Base-by-base conservation (phyloP, 2,797 vertebrate species). In the Amphiprion clarkii region DNA sequence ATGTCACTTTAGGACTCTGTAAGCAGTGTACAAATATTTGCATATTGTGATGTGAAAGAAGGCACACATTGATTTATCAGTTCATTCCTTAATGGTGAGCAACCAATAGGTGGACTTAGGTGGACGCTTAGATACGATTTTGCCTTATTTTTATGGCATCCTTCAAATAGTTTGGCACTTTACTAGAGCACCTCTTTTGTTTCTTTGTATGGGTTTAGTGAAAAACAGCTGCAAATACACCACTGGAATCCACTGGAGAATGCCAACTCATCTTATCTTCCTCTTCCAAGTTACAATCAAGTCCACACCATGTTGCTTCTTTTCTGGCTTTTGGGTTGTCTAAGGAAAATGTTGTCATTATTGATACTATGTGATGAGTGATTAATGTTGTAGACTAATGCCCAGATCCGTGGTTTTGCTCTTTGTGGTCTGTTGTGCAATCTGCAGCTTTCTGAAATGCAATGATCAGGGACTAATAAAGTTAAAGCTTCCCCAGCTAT, bases 191-290 rank as follows among this genome's bases (percentile, higher is more conserved):
- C 5, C 59, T 69, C 3, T 48, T 64, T 59, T 56, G 33, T 65
- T 71, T 49, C 33, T 67, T 62, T 52, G 19, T 66, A 44, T 31
- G 54, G 21, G 36, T 74, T 74, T 81, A 58, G 44, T 58, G 51
- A 67, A 82, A 76, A 80, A 74, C 71, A 83, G 58, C 58, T 80
- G 61, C 25, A 71, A 71, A 69, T 66, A 67, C 75, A 78, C 55
- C 62, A 60, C 39, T 54, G 61, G 56, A 69, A 57, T 82, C 53
- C 16, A 48, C 29, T 13, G 44, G 25, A 79, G 25, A 69, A 78
- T 67, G 33, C 68, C 65, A 83, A 21, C 48, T 48, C 49, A 66
- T 67, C 36, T 25, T 4, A 16, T 76, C 14, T 74, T 74, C 7
- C 44, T 65, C 3, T 63, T 67, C 61, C 54, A 80, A 74, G 55